phyloP scores from a whole-genome alignment of 92 coral and sea anemone species.

The Nematostella vectensis region DNA sequence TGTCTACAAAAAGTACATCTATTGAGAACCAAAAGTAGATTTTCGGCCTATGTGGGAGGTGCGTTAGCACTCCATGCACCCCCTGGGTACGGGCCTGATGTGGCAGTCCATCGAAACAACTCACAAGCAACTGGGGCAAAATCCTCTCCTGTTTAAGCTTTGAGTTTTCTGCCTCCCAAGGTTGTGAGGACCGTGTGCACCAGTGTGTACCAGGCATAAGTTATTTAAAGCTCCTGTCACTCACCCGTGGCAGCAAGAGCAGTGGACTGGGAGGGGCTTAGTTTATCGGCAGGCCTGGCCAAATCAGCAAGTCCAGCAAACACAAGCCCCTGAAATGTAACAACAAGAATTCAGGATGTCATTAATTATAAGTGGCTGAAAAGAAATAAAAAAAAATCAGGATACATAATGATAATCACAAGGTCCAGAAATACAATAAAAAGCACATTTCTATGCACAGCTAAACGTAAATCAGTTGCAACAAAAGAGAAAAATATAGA shows the following conservation, averaged over 20 bases:
- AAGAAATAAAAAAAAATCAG: background rate
- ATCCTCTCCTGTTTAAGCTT: too few species aligned
- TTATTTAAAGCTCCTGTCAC: background rate
- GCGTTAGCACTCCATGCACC: too few species aligned
- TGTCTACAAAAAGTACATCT: too few species aligned
- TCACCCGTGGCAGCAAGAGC: conserved; percentile 93
- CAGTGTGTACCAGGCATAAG: background rate
- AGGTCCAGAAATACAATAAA: background rate
- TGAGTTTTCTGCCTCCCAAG: too few species aligned
- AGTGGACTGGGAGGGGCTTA: conserved; percentile 87
- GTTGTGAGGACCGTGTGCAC: too few species aligned
- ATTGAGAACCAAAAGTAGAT: too few species aligned
- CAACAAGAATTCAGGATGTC: conserved; percentile 1
- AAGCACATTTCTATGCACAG: background rate
- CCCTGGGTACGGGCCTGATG: too few species aligned
- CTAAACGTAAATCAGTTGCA: background rate
- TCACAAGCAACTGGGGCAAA: too few species aligned
- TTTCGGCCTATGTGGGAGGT: too few species aligned
- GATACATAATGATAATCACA: background rate
- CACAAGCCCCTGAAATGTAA: conserved; percentile 86
- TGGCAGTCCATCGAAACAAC: too few species aligned
- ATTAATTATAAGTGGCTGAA: background rate
- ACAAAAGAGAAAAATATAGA: too few species aligned
- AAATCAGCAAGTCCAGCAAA: conserved; percentile 95
- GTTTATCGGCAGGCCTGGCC: conserved; percentile 95